Percentiles rank a stretch among this genome's conserved stretches.
Conservation (phyloP, 30 jellyfish, hydroid and myxozoan species). For the Turritopsis dohrnii region DNA sequence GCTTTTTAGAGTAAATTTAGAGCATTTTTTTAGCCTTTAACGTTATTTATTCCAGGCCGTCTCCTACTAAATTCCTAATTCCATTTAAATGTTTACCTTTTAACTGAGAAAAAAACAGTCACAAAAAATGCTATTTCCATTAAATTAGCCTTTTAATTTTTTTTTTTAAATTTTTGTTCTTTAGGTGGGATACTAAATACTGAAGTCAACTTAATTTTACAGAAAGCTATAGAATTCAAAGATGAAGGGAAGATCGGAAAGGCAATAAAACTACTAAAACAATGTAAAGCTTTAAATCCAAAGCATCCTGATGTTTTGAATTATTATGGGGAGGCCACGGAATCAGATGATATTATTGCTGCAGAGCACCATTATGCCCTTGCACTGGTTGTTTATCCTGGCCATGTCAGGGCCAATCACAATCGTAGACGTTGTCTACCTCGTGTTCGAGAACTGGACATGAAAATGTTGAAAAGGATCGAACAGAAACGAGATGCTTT, state of each 20-base stretch:
- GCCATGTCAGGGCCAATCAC: constrained; percentile 60
- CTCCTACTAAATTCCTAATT: too few relatives aligned
- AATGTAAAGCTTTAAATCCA: constrained; percentile 83
- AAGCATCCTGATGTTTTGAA: constrained; percentile 88
- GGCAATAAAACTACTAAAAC: constrained; percentile 67
- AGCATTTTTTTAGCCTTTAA: too few relatives aligned
- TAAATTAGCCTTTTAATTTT: too few relatives aligned
- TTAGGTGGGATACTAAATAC: background rate
- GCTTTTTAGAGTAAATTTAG: too few relatives aligned
- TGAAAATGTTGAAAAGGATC: constrained; percentile 72
- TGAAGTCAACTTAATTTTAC: constrained; percentile 18
- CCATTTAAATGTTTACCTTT: too few relatives aligned
- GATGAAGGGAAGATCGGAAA: constrained; percentile 63
- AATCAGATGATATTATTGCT: constrained; percentile 64
- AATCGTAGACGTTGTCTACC: constrained; percentile 73
- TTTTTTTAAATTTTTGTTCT: too few relatives aligned
- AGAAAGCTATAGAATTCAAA: constrained; percentile 18
- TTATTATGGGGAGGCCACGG: constrained; percentile 83
- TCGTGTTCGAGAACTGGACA: constrained; percentile 64
- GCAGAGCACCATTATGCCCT: constrained; percentile 97
- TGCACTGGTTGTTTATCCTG: constrained; percentile 78
- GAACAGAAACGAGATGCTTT: constrained; percentile 78
- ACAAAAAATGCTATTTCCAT: too few relatives aligned
- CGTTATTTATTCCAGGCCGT: too few relatives aligned
- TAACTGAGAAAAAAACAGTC: too few relatives aligned